Evolutionary conservation across 2,888 invertebrate genomes (phyloP), one percentile per base, ranked within the genome.

Genomic region (Pherbina coryleti): DNA sequence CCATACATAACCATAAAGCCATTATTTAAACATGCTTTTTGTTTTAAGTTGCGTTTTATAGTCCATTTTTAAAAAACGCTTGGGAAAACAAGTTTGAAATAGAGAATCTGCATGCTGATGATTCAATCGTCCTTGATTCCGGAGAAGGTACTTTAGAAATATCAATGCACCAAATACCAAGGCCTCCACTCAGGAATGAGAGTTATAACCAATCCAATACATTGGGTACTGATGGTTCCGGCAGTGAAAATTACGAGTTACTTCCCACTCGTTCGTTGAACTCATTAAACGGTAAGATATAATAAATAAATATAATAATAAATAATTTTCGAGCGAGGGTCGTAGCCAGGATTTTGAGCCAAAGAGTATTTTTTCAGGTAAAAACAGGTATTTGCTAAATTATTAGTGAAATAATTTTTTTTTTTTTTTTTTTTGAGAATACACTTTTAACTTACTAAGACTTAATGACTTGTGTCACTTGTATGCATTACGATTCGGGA

Each of bases 21-120:
- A 8, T n/a, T 14, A 28, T 44, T 71, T 74, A 51, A 3, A 17
- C 5, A 2, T 62, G 49, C 57, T 31, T 73, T 77, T 79, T 80
- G 78, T 80, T 90, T 91, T 0, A 90, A 97, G 96, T 97, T 86
- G 96, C 97, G 44, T 97, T 97, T 90, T 98, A 97, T 90, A 96
- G 96, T 67, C 97, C 97, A 67, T 98, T 98, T 91, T 96, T 98
- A 91, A 97, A 97, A 89, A 97, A 97, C 89, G 97, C 97, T 28
- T 98, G 97, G 97, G 97, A 97, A 89, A 95, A 96, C 84, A 97
- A 97, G 85, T 96, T 96, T 37, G 97, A 97, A 91, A 97, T 98
- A 75, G 98, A 98, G 88, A 95, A 96, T 86, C 95, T 97, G 22
- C 94, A 97, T 82, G 93, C 97, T 93, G 96, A 96, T 87, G 95